Conservation (phyloP, 2,888 invertebrate genomes). For the Tyria jacobaeae region DNA sequence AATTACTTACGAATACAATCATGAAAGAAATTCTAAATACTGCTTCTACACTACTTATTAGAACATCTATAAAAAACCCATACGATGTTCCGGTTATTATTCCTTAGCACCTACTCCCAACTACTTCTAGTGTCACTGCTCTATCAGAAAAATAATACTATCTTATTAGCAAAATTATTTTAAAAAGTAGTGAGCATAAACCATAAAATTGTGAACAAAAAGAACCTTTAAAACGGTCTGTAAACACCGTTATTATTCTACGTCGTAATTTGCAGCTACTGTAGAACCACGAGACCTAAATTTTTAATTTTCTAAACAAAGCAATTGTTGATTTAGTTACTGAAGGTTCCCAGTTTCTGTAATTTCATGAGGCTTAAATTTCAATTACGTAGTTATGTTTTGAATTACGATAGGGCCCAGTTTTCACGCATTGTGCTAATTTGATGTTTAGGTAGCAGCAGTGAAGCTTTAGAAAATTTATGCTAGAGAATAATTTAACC, state of each 20-base stretch:
- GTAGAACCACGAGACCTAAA: constrained; percentile 9
- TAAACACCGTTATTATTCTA: constrained; percentile 23
- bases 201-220: not conserved
- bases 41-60: too few relatives aligned
- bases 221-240: not conserved
- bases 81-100: too few relatives aligned
- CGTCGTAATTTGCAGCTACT: constrained; percentile 38
- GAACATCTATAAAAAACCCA: too few relatives aligned
- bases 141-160: too few relatives aligned
- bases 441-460: constrained; percentile 23
- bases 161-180: too few relatives aligned
- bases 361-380: constrained; percentile 33
- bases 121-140: not conserved
- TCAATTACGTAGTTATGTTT: constrained; percentile 33
- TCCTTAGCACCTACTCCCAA: not conserved
- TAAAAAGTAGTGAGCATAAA: not conserved
- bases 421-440: constrained; percentile 29
- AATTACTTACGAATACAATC: too few relatives aligned
- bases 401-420: constrained; percentile 12
- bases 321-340: constrained; percentile 26
- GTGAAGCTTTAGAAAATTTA: not conserved
- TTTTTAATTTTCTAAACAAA: constrained; percentile 21
- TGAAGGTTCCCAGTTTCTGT: constrained; percentile 14
- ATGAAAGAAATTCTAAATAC: too few relatives aligned
- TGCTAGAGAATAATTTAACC: not conserved